phyloP scores from a whole-genome alignment of 53 echinoderm and acorn worm genomes.

The Crossaster papposus region DNA sequence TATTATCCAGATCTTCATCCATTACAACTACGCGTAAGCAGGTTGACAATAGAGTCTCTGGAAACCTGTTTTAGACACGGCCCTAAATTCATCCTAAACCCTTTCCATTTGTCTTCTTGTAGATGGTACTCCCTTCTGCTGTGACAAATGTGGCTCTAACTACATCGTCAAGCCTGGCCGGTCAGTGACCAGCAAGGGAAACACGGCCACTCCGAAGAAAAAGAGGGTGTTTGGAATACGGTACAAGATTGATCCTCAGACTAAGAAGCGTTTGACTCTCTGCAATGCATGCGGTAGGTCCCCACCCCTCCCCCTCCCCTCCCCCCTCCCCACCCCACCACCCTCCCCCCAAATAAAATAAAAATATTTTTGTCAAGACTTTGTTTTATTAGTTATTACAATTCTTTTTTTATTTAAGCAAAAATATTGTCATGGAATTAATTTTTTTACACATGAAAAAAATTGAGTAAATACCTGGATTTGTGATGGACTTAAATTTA shows the following conservation, averaged over 20 bases:
- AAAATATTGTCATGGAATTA: too few relatives aligned
- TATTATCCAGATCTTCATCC: too few relatives aligned
- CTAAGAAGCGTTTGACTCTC: constrained; percentile 76
- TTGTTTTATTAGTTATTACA: too few relatives aligned
- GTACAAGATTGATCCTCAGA: constrained; percentile 79
- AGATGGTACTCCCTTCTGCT: constrained; percentile 80
- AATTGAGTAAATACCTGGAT: too few relatives aligned
- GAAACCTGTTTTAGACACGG: too few relatives aligned
- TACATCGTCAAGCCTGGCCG: constrained; percentile 78
- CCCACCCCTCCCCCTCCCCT: not conserved
- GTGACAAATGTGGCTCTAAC: constrained; percentile 89
- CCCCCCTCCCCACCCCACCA: not conserved
- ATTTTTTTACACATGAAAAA: too few relatives aligned
- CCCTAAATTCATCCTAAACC: too few relatives aligned
- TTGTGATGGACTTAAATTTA: too few relatives aligned
- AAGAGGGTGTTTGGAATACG: constrained; percentile 66
- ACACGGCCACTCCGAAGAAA: constrained; percentile 47
- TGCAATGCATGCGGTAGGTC: constrained; percentile 98
- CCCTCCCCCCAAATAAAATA: not conserved
- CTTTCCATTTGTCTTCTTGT: not conserved
- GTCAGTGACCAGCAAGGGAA: constrained; percentile 51
- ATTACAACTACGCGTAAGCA: too few relatives aligned
- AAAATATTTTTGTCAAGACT: too few relatives aligned
- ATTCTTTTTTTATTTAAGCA: too few relatives aligned
- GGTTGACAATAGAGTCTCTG: too few relatives aligned